Base-by-base conservation (phyloP, 2,797 vertebrate species). In the Sciaenops ocellatus region DNA sequence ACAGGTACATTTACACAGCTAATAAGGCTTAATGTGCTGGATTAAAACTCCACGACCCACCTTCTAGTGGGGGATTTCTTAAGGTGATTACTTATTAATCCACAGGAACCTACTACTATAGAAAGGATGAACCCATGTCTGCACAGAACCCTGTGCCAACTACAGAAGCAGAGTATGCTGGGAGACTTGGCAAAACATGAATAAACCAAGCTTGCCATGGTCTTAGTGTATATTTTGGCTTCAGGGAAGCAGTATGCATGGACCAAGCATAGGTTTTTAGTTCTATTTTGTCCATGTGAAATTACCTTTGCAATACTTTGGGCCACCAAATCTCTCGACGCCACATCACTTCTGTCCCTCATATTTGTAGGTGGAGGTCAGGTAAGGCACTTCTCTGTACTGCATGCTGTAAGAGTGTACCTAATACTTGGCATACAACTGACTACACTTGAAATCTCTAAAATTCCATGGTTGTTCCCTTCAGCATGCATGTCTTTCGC, bases 11-110 rank as follows among this genome's bases (percentile, higher is more conserved):
- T 89, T 80, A 74, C 71, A 67, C 60, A 59, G 42, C 73, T 86
- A 88, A 89, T 91, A 83, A 63, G 78, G 74, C 71, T 86, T 84
- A 88, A 87, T 81, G 69, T 44, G 72, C 51, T 76, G 81, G 87
- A 90, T 90, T 88, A 81, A 79, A 90, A 86, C 63, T 80, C 72
- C 57, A 66, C 51, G 64, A 87, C 65, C 78, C 61, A 82, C 83
- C 72, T 84, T 89, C 73, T 74, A 89, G 78, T 65, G 47, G 72
- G 67, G 80, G 82, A 84, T 86, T 90, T 90, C 79, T 90, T 87
- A 88, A 86, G 70, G 80, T 87, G 79, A 91, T 92, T 87, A 90
- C 78, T 89, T 85, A 91, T 91, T 86, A 92, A 93, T 87, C 90
- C 85, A 85, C 69, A 38, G 75, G 73, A 93, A 90, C 88, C 85